phyloP scores from a whole-genome alignment of 2,888 invertebrate genomes.

The Agrotis exclamationis region DNA sequence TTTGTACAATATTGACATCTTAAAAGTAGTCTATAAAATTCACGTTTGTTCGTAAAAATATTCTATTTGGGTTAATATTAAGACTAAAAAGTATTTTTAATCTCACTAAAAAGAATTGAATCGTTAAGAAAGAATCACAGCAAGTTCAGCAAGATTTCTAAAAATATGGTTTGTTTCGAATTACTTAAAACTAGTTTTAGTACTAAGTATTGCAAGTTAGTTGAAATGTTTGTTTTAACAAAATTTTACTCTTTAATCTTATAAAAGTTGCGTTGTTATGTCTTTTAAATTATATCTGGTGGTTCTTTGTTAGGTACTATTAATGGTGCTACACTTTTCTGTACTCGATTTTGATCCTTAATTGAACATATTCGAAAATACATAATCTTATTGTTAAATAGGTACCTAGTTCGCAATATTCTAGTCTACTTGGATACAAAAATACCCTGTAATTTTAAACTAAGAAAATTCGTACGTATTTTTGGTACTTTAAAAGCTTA shows the following conservation, averaged over 20 bases:
- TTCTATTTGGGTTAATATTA: conserved; percentile 15
- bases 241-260: neutral
- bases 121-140: neutral
- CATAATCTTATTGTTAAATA: neutral
- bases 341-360: too few species aligned
- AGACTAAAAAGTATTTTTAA: conserved; percentile 23
- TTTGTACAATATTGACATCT: conserved; percentile 49
- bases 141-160: conserved; percentile 1
- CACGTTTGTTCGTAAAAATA: conserved; percentile 25
- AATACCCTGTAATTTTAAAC: conserved; percentile 25
- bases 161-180: conserved; percentile 26
- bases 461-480: conserved; percentile 17
- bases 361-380: neutral
- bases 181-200: too few species aligned
- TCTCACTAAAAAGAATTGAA: conserved; percentile 50
- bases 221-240: conserved; percentile 5
- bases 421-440: neutral
- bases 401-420: neutral
- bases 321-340: neutral
- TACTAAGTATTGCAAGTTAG: too few species aligned
- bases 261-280: too few species aligned
- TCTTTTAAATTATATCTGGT: neutral
- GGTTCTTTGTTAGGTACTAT: neutral
- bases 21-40: conserved; percentile 32
- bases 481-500: conserved; percentile 41